Percentiles rank a stretch among this genome's conserved stretches.
Evolutionary conservation across 2,113 vertebrate genomes (phyloP).

Genomic region (Hemibagrus wyckioides): DNA sequence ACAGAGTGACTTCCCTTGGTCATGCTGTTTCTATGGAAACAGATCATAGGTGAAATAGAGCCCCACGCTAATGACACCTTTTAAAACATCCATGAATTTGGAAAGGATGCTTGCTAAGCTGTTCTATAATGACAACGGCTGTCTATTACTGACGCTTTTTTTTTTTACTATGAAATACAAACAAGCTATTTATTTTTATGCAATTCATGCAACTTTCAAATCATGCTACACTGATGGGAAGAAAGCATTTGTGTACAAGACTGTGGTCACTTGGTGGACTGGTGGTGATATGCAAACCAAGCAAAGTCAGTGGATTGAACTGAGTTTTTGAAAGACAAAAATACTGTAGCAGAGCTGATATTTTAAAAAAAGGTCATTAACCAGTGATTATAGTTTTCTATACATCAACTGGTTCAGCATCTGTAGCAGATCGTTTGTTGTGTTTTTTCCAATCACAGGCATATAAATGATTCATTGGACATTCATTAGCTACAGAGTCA

Average conservation of each 20-base stretch:
- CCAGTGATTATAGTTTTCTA: not conserved
- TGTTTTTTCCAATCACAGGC: not conserved
- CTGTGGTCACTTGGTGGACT: not conserved
- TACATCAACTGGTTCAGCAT: not conserved
- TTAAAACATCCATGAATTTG: not conserved
- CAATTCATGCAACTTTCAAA: not conserved
- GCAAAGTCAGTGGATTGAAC: too few relatives aligned
- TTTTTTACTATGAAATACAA: not conserved
- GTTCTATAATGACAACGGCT: not conserved
- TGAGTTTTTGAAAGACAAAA: too few relatives aligned
- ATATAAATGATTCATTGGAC: not conserved
- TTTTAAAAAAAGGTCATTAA: not conserved
- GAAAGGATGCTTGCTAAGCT: not conserved
- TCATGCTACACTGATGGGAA: not conserved
- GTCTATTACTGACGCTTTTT: not conserved
- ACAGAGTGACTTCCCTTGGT: not conserved
- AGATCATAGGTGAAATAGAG: not conserved
- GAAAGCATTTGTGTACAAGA: not conserved
- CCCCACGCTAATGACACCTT: not conserved
- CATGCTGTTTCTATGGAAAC: slow-evolving; percentile 31
- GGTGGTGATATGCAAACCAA: not conserved
- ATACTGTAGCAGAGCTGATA: not conserved
- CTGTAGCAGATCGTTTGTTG: not conserved
- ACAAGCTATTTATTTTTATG: not conserved
- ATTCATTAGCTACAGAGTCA: not conserved